A percentile compares a stretch with the other conserved stretches of the same genome.
phyloP scores from a whole-genome alignment of 1,140 invertebrate genomes.

The Musca vetustissima region DNA sequence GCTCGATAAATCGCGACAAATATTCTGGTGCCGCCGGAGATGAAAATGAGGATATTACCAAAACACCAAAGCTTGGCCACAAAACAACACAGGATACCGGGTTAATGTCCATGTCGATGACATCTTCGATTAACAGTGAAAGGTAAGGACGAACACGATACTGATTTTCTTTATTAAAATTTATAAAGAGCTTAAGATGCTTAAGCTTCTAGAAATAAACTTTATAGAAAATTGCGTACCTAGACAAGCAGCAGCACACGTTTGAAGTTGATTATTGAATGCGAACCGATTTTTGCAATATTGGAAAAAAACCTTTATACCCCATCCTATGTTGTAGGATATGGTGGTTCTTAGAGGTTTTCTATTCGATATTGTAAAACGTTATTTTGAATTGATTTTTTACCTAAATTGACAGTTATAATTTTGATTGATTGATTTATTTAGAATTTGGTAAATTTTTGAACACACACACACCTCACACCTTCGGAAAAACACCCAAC shows the following conservation, averaged over 20 bases:
- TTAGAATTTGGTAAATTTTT: too few relatives aligned
- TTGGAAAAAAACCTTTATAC: not conserved
- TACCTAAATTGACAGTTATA: too few relatives aligned
- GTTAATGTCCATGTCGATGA: slow-evolving; percentile 41
- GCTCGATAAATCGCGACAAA: slow-evolving; percentile 50
- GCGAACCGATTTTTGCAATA: too few relatives aligned
- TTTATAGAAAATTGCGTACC: not conserved
- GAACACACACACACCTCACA: too few relatives aligned
- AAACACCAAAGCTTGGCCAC: slow-evolving; percentile 26
- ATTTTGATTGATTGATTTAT: too few relatives aligned
- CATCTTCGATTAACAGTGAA: slow-evolving; percentile 50
- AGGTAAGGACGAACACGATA: slow-evolving; percentile 42
- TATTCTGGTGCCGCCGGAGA: slow-evolving; percentile 45
- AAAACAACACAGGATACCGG: slow-evolving; percentile 13
- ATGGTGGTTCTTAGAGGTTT: too few relatives aligned
- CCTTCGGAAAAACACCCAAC: too few relatives aligned
- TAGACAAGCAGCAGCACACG: not conserved
- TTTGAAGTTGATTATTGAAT: too few relatives aligned
- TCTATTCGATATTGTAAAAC: too few relatives aligned
- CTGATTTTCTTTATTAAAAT: not conserved
- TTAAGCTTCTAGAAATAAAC: slow-evolving; percentile 6
- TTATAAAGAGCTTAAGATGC: not conserved
- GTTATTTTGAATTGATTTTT: too few relatives aligned
- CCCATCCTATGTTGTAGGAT: not conserved
- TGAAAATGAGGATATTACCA: slow-evolving; percentile 34